These are phyloP conservation scores for Campylorhamphus procurvoides DNA, from an alignment of 2,113 vertebrate species.

Conservation along the genomic window DNA sequence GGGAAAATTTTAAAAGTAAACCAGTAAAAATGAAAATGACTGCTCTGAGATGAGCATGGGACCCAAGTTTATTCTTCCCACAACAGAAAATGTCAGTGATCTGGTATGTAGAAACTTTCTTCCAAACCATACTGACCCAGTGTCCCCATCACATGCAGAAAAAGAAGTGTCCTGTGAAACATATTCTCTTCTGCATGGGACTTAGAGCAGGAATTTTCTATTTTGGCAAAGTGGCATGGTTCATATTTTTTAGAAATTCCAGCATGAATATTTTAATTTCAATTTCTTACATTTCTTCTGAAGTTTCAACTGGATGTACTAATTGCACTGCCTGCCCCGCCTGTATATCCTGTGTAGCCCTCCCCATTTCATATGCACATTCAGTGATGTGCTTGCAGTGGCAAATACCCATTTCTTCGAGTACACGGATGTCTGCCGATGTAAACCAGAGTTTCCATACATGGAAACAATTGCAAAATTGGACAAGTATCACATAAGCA, in stretches of 20 bases:
- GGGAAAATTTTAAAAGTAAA: conserved; percentile 48
- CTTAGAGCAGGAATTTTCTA: neutral
- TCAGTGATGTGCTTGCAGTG: neutral
- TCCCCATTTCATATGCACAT: neutral
- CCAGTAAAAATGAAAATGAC: conserved; percentile 63
- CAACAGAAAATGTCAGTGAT: neutral
- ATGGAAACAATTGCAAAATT: neutral
- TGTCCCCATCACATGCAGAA: neutral
- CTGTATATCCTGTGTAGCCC: neutral
- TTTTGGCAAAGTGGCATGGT: neutral
- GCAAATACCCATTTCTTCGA: neutral
- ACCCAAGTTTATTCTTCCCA: neutral
- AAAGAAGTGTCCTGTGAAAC: neutral
- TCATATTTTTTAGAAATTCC: neutral
- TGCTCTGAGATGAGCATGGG: neutral
- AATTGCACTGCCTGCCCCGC: neutral
- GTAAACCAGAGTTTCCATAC: neutral
- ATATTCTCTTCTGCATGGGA: neutral
- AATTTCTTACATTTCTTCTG: neutral
- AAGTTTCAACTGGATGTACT: neutral
- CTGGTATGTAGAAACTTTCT: conserved; percentile 7
- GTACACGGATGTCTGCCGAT: neutral
- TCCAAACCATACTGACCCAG: conserved; percentile 22
- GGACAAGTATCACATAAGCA: neutral
- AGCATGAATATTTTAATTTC: neutral